Percentiles rank a stretch among this genome's conserved stretches.
Conservation (phyloP, 2,888 invertebrate species). For the Cephalotes varians region DNA sequence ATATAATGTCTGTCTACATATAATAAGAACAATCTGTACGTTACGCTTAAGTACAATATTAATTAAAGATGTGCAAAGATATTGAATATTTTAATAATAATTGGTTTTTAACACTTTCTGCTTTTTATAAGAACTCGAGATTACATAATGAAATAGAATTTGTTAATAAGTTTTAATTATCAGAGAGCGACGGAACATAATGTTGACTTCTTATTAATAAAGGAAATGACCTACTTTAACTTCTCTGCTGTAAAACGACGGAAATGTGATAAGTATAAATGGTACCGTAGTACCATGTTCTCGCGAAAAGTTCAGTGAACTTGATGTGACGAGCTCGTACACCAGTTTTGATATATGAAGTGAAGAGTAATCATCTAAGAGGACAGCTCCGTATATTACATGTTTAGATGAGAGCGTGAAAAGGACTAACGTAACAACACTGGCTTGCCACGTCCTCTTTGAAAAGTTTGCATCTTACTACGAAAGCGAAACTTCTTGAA, state of each 20-base stretch:
- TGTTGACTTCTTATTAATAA: slow-evolving; percentile 32
- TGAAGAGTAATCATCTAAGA: slow-evolving; percentile 58
- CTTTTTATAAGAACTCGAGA: neutral
- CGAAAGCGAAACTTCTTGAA: neutral
- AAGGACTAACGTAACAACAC: neutral
- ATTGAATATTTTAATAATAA: neutral
- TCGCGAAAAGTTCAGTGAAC: slow-evolving; percentile 55
- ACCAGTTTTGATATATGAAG: slow-evolving; percentile 57
- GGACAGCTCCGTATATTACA: slow-evolving; percentile 61
- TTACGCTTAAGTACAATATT: neutral
- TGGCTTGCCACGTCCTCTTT: neutral
- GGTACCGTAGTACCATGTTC: slow-evolving; percentile 18
- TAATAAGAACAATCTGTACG: neutral
- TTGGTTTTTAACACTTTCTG: neutral
- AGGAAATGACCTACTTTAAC: slow-evolving; percentile 30
- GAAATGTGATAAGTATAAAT: slow-evolving; percentile 46
- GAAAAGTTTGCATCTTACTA: slow-evolving; percentile 13
- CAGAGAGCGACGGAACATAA: neutral
- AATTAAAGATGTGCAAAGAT: neutral
- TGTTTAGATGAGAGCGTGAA: slow-evolving; percentile 32
- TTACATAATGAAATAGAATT: neutral
- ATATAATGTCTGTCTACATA: neutral
- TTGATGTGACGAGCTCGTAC: slow-evolving; percentile 55
- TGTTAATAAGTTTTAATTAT: slow-evolving; percentile 26
- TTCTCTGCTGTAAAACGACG: neutral